Evolutionary conservation across 1,140 invertebrate genomes (phyloP), one percentile per base, ranked within the genome.

Genomic region (Paraescarpia echinospica): DNA sequence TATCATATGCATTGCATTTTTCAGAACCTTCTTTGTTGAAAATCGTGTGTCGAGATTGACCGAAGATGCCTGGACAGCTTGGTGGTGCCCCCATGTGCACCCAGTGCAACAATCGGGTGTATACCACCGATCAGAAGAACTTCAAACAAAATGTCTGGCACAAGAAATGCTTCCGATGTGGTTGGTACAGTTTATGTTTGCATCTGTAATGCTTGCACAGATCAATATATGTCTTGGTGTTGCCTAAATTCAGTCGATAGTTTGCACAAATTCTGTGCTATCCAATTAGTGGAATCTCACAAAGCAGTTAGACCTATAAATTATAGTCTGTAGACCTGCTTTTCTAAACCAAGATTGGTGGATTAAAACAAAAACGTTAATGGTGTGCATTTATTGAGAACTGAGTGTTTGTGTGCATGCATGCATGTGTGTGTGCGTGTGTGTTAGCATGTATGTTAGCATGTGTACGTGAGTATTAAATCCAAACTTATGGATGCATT

Each of bases 101-200:
- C 34, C 14, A n/a, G 33, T 91, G 91, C 48, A 59, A 59, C 34
- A 33, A 8, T 18, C 91, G 91, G 34, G 91, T 91, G 34, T 91
- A 91, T 48, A 48, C 41, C 91, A 91, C 18, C 8, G 91, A 91
- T 22, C 34, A 48, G 41, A 91, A 91, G 41, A 33, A 33, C 41
- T 91, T 41, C 31, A 41, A 27, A 34, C 33, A 33, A 33, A 14
- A 48, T 33, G 8, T 33, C 34, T 91, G 91, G 91, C 91, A 91
- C 91, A 35, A 35, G 34, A 91, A 91, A 91, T 91, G 91, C 48
- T 91, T 91, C 41, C n/a, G 34, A 59, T 91, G 91, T 59, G 34
- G 91, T 91, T 34, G 27, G 91, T 91, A 41, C 48, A 27, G 2
- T 91, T 41, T 90, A 22, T 22, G n/a, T 90, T 77, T 77, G 59